Evolutionary conservation across 2,113 vertebrate species (phyloP).

Genomic region (Natator depressus): DNA sequence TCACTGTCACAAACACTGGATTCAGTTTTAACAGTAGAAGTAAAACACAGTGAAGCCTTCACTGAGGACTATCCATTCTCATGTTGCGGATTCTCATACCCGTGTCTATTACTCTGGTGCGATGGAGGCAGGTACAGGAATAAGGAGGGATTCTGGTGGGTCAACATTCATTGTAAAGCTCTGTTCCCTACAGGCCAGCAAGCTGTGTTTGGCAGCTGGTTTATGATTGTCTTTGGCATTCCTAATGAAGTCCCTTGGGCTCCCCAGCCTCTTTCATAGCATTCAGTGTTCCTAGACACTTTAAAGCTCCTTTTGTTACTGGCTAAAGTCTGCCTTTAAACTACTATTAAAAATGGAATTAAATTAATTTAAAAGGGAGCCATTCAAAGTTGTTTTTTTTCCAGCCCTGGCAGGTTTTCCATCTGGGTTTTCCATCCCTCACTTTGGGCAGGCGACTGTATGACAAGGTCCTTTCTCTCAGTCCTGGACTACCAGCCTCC

Average conservation of each 20-base stretch:
- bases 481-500: neutral
- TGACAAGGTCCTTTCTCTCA: neutral
- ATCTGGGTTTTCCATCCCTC: neutral
- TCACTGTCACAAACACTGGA: neutral
- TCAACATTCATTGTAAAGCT: neutral
- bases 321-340: constrained; percentile 19
- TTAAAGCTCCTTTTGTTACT: constrained; percentile 60
- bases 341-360: constrained; percentile 37
- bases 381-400: constrained; percentile 15
- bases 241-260: constrained; percentile 62
- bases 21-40: neutral
- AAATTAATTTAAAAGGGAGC: constrained; percentile 18
- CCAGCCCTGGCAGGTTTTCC: constrained; percentile 15
- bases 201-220: neutral
- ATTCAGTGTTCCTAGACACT: neutral
- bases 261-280: constrained; percentile 42
- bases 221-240: fast-evolving
- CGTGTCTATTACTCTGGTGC: neutral
- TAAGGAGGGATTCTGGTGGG: neutral
- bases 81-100: neutral
- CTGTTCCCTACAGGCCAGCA: fast-evolving
- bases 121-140: neutral
- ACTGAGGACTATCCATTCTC: neutral
- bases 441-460: neutral
- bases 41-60: neutral